Evolutionary conservation across 1,140 invertebrate species (phyloP), one percentile per base, ranked within the genome.

Genomic region (Calephelis virginiensis): DNA sequence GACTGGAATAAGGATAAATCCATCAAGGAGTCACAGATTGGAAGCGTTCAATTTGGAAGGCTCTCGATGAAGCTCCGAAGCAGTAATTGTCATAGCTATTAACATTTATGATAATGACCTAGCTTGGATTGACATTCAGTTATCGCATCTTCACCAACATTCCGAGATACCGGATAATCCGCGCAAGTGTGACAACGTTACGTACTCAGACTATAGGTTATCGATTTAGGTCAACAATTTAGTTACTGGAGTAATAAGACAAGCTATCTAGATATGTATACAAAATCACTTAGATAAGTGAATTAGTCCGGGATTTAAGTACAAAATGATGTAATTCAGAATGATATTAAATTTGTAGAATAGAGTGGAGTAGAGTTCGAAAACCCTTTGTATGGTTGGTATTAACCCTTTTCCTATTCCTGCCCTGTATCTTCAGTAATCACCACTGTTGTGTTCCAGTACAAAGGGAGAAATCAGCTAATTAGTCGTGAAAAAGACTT

Each of bases 91-190:
- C 80, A 75, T 80, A 72, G 77, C 80, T 86, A 88, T 90, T 89
- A 90, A 88, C 84, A 83, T 90, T 90, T 87, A 90, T 85, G 86
- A 85, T 84, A 88, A 87, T 86, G 80, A 78, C 81, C 77, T 68
- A 68, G 77, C 78, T 81, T 77, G 80, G 81, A 87, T 89, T 89
- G 86, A 90, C 81, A 81, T 68, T 70, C 67, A 69, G 78, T 68
- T 76, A 81, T 82, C 78, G 70, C 74, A 71, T 74, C 76, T 83
- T 85, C 81, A 69, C 66, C 74, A 72, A 72, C 73, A 73, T 67
- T 67, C 56, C 56, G 70, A 82, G 80, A 82, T 81, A 85, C 80
- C 66, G 70, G 68, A 72, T 82, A 83, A 85, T 83, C 77, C 81
- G 56, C 65, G 73, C 40, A 70, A 72, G 69, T 74, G 72, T 70